Conservation (phyloP, 2,113 vertebrate species). For the Trochalopteron elliotii region DNA sequence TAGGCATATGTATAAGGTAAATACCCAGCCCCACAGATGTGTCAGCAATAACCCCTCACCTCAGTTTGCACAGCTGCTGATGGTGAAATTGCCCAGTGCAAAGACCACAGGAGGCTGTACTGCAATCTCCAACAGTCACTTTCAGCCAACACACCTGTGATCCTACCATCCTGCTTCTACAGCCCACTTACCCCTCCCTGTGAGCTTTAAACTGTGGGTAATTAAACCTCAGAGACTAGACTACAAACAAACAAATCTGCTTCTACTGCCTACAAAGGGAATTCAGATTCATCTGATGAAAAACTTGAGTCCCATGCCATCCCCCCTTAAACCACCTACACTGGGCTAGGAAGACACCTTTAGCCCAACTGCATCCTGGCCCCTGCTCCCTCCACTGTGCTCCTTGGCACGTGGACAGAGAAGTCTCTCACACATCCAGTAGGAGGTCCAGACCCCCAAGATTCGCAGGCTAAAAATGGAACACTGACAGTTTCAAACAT, state of each 20-base stretch:
- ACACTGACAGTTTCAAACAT: not conserved
- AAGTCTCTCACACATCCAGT: not conserved
- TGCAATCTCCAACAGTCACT: not conserved
- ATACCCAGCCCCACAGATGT: not conserved
- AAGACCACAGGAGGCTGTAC: not conserved
- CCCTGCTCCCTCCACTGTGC: not conserved
- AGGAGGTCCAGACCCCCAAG: not conserved
- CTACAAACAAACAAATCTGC: not conserved
- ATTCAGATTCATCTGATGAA: not conserved
- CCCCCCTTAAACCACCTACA: not conserved
- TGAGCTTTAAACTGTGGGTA: not conserved
- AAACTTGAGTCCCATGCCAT: not conserved
- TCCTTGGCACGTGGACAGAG: rapidly evolving
- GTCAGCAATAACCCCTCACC: not conserved
- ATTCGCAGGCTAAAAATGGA: not conserved
- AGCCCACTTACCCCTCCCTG: not conserved
- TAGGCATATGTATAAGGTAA: not conserved
- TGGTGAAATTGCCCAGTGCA: not conserved
- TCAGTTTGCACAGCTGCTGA: not conserved
- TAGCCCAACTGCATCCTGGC: not conserved
- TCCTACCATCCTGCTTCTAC: not conserved
- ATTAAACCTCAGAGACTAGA: not conserved
- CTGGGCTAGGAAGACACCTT: not conserved
- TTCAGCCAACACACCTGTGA: not conserved
- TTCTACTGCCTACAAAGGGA: not conserved